phyloP scores from a whole-genome alignment of 2,113 vertebrate genomes.

The Aptenodytes forsteri region DNA sequence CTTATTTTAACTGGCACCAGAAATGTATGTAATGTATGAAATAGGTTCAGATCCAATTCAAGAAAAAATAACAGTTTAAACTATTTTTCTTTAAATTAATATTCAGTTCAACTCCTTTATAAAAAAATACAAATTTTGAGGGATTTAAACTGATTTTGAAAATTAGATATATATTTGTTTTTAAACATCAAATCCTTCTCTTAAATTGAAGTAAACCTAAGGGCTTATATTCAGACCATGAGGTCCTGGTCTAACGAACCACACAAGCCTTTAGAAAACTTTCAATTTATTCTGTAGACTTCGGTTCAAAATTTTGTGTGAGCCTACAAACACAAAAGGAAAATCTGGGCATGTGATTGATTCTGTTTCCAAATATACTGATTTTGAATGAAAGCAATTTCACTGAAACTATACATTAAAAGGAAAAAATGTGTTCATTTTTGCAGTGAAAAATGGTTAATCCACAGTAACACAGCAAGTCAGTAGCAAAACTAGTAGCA shows the following conservation, averaged over 20 bases:
- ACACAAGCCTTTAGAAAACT: neutral
- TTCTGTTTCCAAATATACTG: neutral
- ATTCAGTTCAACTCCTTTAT: neutral
- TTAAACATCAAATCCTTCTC: neutral
- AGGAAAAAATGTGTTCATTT: neutral
- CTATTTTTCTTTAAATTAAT: neutral
- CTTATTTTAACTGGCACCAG: neutral
- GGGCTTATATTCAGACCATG: neutral
- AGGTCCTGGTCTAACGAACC: neutral
- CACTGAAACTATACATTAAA: neutral
- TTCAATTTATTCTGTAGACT: neutral
- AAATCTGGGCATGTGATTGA: neutral
- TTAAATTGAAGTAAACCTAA: neutral
- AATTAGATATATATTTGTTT: neutral
- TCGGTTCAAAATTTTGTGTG: neutral
- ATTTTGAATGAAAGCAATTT: neutral
- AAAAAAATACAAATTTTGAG: neutral
- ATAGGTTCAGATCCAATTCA: neutral
- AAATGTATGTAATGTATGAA: neutral
- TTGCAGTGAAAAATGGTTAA: neutral
- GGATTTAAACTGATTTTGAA: neutral
- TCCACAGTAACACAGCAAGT: neutral
- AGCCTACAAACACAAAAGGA: neutral
- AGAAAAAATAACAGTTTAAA: neutral
- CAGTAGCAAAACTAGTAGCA: neutral